These are phyloP conservation scores for Ochropleura leucogaster DNA, from an alignment of 2,888 invertebrate species.

Conservation along the genomic window DNA sequence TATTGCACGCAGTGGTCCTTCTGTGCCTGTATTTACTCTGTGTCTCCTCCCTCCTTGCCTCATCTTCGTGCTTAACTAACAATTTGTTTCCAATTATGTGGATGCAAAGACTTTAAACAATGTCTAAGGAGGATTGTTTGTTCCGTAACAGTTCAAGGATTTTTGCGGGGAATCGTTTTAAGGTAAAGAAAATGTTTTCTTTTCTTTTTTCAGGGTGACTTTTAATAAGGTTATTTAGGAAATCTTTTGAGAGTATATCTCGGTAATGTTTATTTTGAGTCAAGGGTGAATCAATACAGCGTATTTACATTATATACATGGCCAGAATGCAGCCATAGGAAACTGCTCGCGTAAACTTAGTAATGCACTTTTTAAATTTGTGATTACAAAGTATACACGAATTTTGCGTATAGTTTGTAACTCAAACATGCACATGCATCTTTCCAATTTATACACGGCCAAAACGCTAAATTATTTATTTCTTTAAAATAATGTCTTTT, in stretches of 20 bases:
- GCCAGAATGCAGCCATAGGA: too few species aligned
- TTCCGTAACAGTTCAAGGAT: slow-evolving; percentile 16
- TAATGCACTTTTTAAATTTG: too few species aligned
- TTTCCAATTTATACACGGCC: too few species aligned
- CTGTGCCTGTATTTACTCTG: not conserved
- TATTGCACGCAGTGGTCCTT: not conserved
- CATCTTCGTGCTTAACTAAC: slow-evolving; percentile 49
- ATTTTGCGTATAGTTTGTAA: too few species aligned
- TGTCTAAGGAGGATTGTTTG: slow-evolving; percentile 8
- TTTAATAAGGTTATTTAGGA: not conserved
- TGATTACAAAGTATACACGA: too few species aligned
- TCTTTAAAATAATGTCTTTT: too few species aligned
- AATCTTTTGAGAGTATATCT: not conserved
- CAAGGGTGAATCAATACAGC: not conserved
- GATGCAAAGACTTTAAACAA: slow-evolving; percentile 47
- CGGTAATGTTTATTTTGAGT: not conserved
- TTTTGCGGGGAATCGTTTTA: not conserved
- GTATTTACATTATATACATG: too few species aligned
- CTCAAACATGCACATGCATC: too few species aligned
- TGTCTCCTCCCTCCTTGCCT: not conserved
- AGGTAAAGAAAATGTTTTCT: not conserved
- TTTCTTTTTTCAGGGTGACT: not conserved
- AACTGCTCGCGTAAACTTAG: too few species aligned
- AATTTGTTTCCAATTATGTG: slow-evolving; percentile 57
- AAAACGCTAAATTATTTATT: too few species aligned